A percentile compares a stretch with the other conserved stretches of the same genome.
Evolutionary conservation across 2,113 vertebrate genomes (phyloP).

Genomic region (Mormoops blainvillei): DNA sequence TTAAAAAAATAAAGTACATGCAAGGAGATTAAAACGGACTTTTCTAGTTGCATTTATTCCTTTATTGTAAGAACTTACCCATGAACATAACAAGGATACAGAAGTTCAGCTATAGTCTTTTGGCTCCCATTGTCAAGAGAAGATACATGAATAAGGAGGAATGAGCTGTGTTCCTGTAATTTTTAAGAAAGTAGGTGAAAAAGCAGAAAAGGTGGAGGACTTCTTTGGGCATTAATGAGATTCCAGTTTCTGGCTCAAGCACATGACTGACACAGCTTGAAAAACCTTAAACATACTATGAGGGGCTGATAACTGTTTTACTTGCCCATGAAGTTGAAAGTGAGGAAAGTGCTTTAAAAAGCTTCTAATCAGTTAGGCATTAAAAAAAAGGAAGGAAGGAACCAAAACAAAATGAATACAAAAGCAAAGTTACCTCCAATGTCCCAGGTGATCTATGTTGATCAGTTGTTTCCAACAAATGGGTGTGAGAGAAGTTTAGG

Average conservation of each 20-base stretch:
- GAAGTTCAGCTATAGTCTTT: not conserved
- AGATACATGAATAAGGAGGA: not conserved
- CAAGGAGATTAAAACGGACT: constrained; percentile 70
- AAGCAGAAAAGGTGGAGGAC: not conserved
- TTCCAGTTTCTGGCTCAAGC: not conserved
- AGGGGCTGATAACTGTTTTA: not conserved
- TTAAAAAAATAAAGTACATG: constrained; percentile 17
- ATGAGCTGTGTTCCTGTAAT: not conserved
- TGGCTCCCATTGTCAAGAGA: not conserved
- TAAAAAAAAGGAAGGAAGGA: not conserved
- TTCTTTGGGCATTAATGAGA: not conserved
- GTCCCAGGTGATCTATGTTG: not conserved
- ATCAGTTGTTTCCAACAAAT: not conserved
- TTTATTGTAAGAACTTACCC: constrained; percentile 49
- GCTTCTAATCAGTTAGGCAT: not conserved
- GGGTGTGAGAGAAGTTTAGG: not conserved
- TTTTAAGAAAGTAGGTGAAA: not conserved
- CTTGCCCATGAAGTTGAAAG: not conserved
- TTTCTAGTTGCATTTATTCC: constrained; percentile 29
- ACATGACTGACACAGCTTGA: fast-evolving
- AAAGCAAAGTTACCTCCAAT: not conserved
- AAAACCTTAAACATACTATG: not conserved
- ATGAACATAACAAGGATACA: constrained; percentile 36
- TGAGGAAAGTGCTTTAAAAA: not conserved
- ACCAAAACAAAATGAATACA: not conserved